Percentiles rank a stretch among this genome's conserved stretches.
These are phyloP conservation scores for Acrobasis repandana DNA, from an alignment of 2,888 invertebrate species.

Conservation along the genomic window DNA sequence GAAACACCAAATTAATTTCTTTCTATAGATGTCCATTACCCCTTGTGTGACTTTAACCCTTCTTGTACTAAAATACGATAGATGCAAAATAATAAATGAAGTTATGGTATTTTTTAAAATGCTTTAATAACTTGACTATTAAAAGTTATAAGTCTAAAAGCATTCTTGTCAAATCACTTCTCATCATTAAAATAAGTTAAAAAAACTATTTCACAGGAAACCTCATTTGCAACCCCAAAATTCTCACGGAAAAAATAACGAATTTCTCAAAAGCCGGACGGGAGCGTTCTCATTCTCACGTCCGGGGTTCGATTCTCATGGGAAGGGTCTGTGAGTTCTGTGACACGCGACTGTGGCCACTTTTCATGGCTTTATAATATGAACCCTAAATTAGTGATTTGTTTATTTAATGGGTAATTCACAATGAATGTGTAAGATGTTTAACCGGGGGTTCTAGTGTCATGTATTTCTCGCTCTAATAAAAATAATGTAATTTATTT, in stretches of 20 bases:
- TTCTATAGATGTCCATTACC: too few relatives aligned
- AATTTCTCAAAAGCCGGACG: background rate
- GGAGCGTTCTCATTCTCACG: conserved; percentile 7
- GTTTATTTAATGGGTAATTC: background rate
- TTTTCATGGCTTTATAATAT: background rate
- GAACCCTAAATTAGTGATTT: background rate
- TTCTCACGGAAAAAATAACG: conserved; percentile 15
- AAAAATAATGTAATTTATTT: too few relatives aligned
- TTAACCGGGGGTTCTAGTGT: too few relatives aligned
- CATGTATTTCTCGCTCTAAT: too few relatives aligned
- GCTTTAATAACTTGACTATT: too few relatives aligned
- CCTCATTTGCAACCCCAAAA: background rate
- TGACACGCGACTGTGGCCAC: conserved; percentile 7
- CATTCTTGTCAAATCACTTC: background rate
- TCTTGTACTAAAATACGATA: too few relatives aligned
- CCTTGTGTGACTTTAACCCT: too few relatives aligned
- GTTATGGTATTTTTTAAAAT: too few relatives aligned
- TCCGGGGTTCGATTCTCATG: conserved; percentile 10
- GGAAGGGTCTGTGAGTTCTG: background rate
- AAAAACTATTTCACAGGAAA: background rate
- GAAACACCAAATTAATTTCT: too few relatives aligned
- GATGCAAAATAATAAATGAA: too few relatives aligned
- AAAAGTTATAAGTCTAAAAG: too few relatives aligned
- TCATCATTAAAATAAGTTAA: background rate
- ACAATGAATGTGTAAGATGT: too few relatives aligned